Percentiles rank a stretch among this genome's conserved stretches.
Evolutionary conservation across 2,888 invertebrate species (phyloP).

Genomic region (Drosophila vallismaia): DNA sequence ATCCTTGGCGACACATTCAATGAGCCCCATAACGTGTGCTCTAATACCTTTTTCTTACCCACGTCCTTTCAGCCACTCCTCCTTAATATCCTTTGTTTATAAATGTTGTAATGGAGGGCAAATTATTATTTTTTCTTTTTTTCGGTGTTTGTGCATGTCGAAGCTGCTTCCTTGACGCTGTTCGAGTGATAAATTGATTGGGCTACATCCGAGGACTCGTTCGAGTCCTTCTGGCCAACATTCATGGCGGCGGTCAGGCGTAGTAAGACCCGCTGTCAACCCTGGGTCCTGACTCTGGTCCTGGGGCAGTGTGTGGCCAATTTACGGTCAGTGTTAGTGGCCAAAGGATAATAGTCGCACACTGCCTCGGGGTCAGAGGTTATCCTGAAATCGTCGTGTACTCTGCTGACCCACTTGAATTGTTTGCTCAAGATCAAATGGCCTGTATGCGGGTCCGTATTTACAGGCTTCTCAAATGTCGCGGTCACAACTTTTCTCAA

Average conservation of each 20-base stretch:
- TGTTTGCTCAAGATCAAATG: conserved; percentile 79
- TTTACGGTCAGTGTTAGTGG: conserved; percentile 78
- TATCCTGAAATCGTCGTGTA: conserved; percentile 33
- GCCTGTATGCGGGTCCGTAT: conserved; percentile 54
- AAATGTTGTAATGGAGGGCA: conserved; percentile 74
- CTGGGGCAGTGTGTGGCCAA: conserved; percentile 73
- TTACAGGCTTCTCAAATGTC: conserved; percentile 60
- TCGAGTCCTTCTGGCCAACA: conserved; percentile 36
- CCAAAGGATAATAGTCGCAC: conserved; percentile 79
- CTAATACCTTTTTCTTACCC: conserved; percentile 60
- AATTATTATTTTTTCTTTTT: conserved; percentile 64
- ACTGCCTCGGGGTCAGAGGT: conserved; percentile 41
- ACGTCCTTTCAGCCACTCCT: neutral
- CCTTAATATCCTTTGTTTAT: conserved; percentile 79
- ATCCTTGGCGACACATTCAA: conserved; percentile 78
- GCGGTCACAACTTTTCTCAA: conserved; percentile 32
- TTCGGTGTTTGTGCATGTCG: conserved; percentile 39
- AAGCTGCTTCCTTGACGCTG: conserved; percentile 46
- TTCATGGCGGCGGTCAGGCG: conserved; percentile 57
- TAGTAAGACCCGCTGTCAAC: conserved; percentile 63
- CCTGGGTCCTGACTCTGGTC: conserved; percentile 61
- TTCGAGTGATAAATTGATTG: conserved; percentile 81
- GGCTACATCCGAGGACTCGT: conserved; percentile 26
- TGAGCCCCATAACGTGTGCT: conserved; percentile 75
- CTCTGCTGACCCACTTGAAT: conserved; percentile 65